phyloP scores from a whole-genome alignment of 2,797 vertebrate genomes.

The Microctenopoma lineatum region DNA sequence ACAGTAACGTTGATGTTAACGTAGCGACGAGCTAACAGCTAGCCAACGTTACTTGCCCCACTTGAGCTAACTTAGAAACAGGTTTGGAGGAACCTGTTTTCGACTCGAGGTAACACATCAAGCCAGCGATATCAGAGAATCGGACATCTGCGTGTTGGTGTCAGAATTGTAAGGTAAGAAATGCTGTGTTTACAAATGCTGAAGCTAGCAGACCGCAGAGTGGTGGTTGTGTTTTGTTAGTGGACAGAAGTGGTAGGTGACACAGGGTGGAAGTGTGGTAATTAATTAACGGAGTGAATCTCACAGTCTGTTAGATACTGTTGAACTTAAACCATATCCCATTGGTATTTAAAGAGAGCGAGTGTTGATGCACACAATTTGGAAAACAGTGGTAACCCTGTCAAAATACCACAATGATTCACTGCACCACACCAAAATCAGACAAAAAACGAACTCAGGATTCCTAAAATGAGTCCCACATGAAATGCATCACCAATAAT shows the following conservation, averaged over 20 bases:
- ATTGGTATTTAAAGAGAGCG: too few relatives aligned
- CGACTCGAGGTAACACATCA: constrained; percentile 1
- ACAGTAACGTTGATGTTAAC: constrained; percentile 15
- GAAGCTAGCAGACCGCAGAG: constrained; percentile 11
- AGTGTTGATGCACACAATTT: too few relatives aligned
- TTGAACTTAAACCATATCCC: background rate
- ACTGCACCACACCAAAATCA: background rate
- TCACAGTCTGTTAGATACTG: background rate
- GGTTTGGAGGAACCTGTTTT: constrained; percentile 8
- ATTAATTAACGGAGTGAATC: constrained; percentile 13
- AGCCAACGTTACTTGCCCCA: constrained; percentile 53
- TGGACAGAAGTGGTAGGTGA: constrained; percentile 7
- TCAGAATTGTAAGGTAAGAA: constrained; percentile 52
- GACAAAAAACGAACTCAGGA: too few relatives aligned
- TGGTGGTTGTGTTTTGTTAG: constrained; percentile 14
- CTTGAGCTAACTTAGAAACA: constrained; percentile 43
- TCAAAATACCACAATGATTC: background rate
- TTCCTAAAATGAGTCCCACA: background rate
- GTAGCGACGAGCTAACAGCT: constrained; percentile 65
- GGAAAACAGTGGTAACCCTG: too few relatives aligned
- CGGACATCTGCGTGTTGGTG: constrained; percentile 1
- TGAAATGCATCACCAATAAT: background rate
- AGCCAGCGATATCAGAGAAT: background rate
- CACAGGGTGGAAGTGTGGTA: too few relatives aligned
- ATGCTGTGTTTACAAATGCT: background rate